Evolutionary conservation across 2,888 invertebrate genomes (phyloP), one percentile per base, ranked within the genome.

Genomic region (Cryptocephalus primarius): DNA sequence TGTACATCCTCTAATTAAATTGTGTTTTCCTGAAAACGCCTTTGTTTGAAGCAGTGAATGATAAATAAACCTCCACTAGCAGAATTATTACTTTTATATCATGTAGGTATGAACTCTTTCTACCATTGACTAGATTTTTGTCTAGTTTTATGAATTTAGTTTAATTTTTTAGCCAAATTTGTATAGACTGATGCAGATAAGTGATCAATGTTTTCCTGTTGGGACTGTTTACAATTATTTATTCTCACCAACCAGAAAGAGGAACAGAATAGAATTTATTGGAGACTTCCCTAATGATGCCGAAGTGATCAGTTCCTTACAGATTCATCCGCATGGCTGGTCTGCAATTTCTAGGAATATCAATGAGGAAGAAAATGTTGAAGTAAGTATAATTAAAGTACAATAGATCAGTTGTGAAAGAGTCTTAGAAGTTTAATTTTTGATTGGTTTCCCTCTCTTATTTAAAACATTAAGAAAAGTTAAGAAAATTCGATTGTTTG

Each of bases 261-360:
- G 84, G 56, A 95, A 95, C 70, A 76, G 93, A 39, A 82, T 94
- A 4, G 94, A 95, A 69, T 83, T 94, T 61, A 80, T 95, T 10
- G 83, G 86, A 1, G 95, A 95, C 72, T 94, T 94, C 70, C 92
- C 93, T 0, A 88, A 92, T 64, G 88, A 90, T 52, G 92, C 93
- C 0, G 90, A 92, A 68, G 87, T 91, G 46, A 88, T 95, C 52
- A 87, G 90, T 56, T 89, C 93, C 1, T 72, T 95, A 49, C 75
- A 87, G 78, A 81, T 91, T 51, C 92, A 92, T 68, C 92, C 92
- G 1, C 84, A 88, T 65, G 89, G 92, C 12, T 91, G 90, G 85
- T 88, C 87, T 65, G 87, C 88, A 12, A 72, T 92, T 33, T 89
- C 90, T 47, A 78, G 94, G 54, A 93, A 92, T 70, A 85, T 91